A percentile compares a stretch with the other conserved stretches of the same genome.
Evolutionary conservation across 2,797 vertebrate species (phyloP).

Genomic region (Paramormyrops hopkinsi): DNA sequence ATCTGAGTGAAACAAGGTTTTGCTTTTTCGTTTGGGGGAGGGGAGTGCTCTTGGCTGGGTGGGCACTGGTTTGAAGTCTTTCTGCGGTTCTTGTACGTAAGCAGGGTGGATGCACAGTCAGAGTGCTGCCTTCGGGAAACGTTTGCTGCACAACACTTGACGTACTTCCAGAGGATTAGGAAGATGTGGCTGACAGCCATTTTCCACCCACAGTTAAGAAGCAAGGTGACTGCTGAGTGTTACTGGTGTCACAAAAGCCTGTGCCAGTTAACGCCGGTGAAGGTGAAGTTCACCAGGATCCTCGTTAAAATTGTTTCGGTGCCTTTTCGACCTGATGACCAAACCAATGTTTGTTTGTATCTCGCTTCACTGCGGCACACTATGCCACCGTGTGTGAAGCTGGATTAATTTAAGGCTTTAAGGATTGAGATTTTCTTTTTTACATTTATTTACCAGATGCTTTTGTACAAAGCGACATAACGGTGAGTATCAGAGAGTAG

Average conservation of each 20-base stretch:
- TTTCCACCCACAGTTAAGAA: background rate
- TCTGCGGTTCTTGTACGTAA: background rate
- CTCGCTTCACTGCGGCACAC: background rate
- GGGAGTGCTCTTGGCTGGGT: background rate
- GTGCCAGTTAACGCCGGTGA: background rate
- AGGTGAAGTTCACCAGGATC: background rate
- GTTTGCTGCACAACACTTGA: background rate
- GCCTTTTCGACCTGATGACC: background rate
- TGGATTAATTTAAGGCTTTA: background rate
- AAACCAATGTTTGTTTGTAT: background rate
- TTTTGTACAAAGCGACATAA: background rate
- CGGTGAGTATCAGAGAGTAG: background rate
- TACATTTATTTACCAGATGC: background rate
- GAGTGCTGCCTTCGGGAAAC: background rate
- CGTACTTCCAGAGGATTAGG: conserved; percentile 11
- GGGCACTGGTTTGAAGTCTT: background rate
- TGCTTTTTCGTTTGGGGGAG: background rate
- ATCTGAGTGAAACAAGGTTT: conserved; percentile 4
- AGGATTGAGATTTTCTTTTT: background rate
- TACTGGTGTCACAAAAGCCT: background rate
- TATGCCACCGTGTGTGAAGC: background rate
- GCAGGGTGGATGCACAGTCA: background rate
- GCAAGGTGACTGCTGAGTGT: conserved; percentile 4
- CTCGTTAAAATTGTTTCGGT: background rate
- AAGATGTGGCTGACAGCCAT: background rate